phyloP scores from a whole-genome alignment of 2,113 vertebrate species.

The Strix aluco region DNA sequence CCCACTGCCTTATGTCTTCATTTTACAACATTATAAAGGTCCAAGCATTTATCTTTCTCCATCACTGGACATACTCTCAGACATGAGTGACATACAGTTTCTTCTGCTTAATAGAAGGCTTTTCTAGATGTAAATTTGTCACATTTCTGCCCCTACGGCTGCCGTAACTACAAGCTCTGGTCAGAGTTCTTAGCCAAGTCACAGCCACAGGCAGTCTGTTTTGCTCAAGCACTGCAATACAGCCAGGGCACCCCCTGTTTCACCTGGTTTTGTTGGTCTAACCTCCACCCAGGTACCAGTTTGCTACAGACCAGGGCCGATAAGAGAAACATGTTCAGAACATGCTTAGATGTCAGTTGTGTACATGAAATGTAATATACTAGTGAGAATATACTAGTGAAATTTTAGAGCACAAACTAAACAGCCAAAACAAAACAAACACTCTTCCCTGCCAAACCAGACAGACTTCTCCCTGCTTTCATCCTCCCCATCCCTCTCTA shows the following conservation, averaged over 20 bases:
- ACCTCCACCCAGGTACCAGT: background rate
- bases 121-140: background rate
- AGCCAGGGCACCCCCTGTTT: background rate
- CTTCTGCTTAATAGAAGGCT: background rate
- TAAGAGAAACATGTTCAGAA: background rate
- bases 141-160: background rate
- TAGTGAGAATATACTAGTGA: too few relatives aligned
- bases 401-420: background rate
- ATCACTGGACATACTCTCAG: background rate
- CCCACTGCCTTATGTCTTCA: background rate
- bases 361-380: too few relatives aligned
- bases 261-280: background rate
- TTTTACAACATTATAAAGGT: background rate
- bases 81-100: background rate
- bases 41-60: background rate
- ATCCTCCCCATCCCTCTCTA: background rate
- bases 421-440: background rate
- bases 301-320: accelerated
- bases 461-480: background rate
- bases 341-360: background rate
- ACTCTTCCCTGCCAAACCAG: background rate
- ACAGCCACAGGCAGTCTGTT: background rate
- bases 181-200: background rate
- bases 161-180: background rate
- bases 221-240: background rate